Evolutionary conservation across 2,888 invertebrate species (phyloP).

Genomic region (Dasypogon diadema): DNA sequence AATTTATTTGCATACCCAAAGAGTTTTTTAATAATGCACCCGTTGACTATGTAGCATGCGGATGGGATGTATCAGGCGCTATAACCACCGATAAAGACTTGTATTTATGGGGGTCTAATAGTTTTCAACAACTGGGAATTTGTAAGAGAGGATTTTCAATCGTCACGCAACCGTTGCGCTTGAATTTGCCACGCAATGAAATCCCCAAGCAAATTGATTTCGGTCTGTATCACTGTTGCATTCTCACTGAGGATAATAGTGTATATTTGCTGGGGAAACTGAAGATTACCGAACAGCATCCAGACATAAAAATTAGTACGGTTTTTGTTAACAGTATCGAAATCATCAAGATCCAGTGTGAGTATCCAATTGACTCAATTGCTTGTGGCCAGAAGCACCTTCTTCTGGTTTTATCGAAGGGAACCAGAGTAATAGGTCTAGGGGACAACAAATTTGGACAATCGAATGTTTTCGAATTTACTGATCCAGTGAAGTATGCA

Average conservation of each 20-base stretch:
- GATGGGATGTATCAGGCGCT: constrained; percentile 87
- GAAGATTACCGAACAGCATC: constrained; percentile 61
- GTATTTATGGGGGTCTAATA: constrained; percentile 87
- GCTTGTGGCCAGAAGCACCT: constrained; percentile 86
- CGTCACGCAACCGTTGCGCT: constrained; percentile 64
- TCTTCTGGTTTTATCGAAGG: constrained; percentile 61
- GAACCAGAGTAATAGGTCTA: constrained; percentile 73
- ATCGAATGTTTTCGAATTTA: constrained; percentile 70
- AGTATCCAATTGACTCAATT: constrained; percentile 72
- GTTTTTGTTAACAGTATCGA: constrained; percentile 63
- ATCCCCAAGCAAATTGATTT: constrained; percentile 62
- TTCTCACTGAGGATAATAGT: constrained; percentile 64
- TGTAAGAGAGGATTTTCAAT: constrained; percentile 67
- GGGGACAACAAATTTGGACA: constrained; percentile 90
- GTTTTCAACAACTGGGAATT: constrained; percentile 81
- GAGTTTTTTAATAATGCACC: constrained; percentile 74
- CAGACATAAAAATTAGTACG: constrained; percentile 63
- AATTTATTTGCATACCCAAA: constrained; percentile 69
- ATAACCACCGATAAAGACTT: constrained; percentile 77
- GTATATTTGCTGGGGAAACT: constrained; percentile 65
- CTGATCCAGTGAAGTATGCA: constrained; percentile 72
- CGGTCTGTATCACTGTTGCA: constrained; percentile 65
- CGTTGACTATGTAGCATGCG: constrained; percentile 77
- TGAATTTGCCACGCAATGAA: constrained; percentile 64
- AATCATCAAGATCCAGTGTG: constrained; percentile 62